Evolutionary conservation across 1,140 invertebrate species (phyloP).

Genomic region (Chlorops oryzae): DNA sequence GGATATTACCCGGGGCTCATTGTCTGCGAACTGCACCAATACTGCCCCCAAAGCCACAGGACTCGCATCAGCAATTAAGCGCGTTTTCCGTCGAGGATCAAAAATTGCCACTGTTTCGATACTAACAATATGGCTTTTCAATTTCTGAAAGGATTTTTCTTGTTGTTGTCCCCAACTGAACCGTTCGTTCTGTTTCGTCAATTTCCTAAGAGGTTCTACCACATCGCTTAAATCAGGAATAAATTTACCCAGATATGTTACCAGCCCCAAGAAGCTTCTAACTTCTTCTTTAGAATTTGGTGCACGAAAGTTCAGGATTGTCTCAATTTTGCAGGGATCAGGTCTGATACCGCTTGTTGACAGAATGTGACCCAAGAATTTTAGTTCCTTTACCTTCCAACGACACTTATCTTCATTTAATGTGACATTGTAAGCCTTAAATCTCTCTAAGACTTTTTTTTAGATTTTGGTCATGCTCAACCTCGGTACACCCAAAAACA

Average conservation of each 20-base stretch:
- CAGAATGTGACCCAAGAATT: slow-evolving; percentile 33
- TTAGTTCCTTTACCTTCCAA: slow-evolving; percentile 21
- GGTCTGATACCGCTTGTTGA: slow-evolving; percentile 12
- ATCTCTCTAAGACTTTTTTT: slow-evolving; percentile 21
- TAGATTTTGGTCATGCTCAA: slow-evolving; percentile 24
- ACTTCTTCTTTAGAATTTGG: background rate
- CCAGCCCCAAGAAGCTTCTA: background rate
- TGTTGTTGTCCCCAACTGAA: slow-evolving; percentile 17
- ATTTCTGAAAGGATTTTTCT: slow-evolving; percentile 18
- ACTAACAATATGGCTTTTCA: slow-evolving; percentile 13
- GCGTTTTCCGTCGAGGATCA: slow-evolving; percentile 25
- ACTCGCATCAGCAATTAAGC: slow-evolving; percentile 48
- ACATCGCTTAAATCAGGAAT: background rate
- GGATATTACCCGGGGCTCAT: background rate
- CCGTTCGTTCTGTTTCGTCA: slow-evolving; percentile 19
- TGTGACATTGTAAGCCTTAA: slow-evolving; percentile 18
- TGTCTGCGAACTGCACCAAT: background rate
- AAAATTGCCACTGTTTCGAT: slow-evolving; percentile 22
- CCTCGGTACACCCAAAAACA: slow-evolving; percentile 21
- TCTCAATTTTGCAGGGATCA: background rate
- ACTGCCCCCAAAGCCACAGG: too few relatives aligned
- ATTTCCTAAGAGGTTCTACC: slow-evolving; percentile 11
- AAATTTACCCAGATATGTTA: slow-evolving; percentile 1
- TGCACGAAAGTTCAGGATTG: slow-evolving; percentile 1
- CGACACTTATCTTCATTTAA: slow-evolving; percentile 29